Base-by-base conservation (phyloP, 2,113 vertebrate genomes). In the Tyrannus savana region DNA sequence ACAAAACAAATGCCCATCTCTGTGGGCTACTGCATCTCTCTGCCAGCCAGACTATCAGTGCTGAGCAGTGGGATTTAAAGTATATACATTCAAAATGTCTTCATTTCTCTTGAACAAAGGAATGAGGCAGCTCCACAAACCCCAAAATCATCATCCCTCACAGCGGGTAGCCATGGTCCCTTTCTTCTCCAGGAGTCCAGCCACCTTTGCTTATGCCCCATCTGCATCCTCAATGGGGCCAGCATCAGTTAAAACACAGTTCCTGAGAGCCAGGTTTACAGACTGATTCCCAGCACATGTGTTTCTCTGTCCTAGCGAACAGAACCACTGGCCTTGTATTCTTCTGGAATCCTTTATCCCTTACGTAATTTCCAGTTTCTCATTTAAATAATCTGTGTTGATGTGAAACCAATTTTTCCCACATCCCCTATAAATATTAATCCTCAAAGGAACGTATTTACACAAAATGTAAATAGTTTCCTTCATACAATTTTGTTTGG, bases 401-500 rank as follows among this genome's bases (percentile, higher is more conserved):
- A 56, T 84, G 63, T 56, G 28, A 90, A 92, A 56, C 7, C 3
- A 64, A 0, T 58, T 86, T 86, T 86, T 33, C 30, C 59, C 33
- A 84, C 83, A 80, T 69, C 12, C 8, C 6, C 44, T 81, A 49
- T 49, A 87, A 94, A 69, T 76, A 60, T 76, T 68, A 85, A 60
- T 76, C 44, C 22, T 85, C 2, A 2, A 41, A 37, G 56, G 24
- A 79, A 21, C 2, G 1, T 31, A 58, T 80, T 89, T 87, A 66
- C 41, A 56, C 13, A 44, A 82, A 94, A 84, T 52, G 44, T 53
- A 86, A 90, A 76, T 79, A 53, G 44, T 49, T 95, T 68, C 50
- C 47, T 93, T 82, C 68, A 68, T 25, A 14, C 82, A 37, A 64
- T 82, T 95, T 82, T 87, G 19, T 82, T 89, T 79, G 66, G 78